These are phyloP conservation scores for Mongoloraphidia duomilia DNA, from an alignment of 2,888 invertebrate species.

Conservation along the genomic window DNA sequence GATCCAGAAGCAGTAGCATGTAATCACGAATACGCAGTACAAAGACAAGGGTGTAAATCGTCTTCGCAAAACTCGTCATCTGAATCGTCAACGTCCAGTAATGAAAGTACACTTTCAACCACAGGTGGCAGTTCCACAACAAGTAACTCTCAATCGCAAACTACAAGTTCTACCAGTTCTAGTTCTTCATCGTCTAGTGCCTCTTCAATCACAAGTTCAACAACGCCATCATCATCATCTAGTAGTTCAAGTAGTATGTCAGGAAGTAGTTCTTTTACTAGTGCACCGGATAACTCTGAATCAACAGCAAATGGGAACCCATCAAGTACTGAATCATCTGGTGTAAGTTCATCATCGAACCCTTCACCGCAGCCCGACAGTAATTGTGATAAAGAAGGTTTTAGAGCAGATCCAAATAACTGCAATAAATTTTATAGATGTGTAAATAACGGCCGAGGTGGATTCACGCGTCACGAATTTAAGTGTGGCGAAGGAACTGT, in stretches of 20 bases:
- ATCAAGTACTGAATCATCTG: neutral
- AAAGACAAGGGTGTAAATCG: conserved; percentile 19
- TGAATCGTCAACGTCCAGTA: no score
- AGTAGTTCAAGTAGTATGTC: conserved; percentile 1
- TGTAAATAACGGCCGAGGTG: conserved; percentile 29
- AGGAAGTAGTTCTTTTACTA: neutral
- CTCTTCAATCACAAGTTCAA: neutral
- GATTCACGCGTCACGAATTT: conserved; percentile 34
- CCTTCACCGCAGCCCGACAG: conserved; percentile 15
- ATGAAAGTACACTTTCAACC: neutral
- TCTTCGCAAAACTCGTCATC: no score
- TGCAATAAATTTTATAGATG: conserved; percentile 45
- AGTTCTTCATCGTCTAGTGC: neutral
- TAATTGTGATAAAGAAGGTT: conserved; percentile 42
- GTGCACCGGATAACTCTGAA: neutral
- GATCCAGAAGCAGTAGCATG: conserved; percentile 51
- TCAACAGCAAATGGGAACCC: conserved; percentile 1
- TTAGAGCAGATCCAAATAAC: conserved; percentile 40
- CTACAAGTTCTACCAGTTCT: neutral
- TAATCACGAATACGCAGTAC: conserved; percentile 49
- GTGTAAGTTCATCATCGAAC: neutral
- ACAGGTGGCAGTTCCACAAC: neutral
- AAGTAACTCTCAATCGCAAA: neutral
- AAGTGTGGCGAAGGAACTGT: conserved; percentile 40
- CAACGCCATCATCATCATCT: neutral